Base-by-base conservation (phyloP, 2,888 invertebrate genomes). In the Leucozona laternaria region DNA sequence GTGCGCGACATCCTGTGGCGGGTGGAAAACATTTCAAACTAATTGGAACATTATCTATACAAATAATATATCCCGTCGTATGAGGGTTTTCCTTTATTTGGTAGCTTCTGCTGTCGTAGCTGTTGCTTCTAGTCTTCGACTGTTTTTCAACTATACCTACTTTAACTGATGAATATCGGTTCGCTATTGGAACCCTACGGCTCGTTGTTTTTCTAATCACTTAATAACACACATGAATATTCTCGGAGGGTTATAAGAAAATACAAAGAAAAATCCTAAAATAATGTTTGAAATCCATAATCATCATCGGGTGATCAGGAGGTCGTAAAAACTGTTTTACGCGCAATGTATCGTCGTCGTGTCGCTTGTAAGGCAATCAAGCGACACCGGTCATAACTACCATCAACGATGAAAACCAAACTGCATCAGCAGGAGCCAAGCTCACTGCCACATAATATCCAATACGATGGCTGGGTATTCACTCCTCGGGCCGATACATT, bases 1-100 rank as follows among this genome's bases (percentile, higher is more conserved):
- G 87, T 87, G 83, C 87, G 83, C 87, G 87, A 87, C 76, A 83
- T 83, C 83, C 82, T 87, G 87, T 45, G 68, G 87, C 83, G 87
- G 87, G 83, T 87, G 87, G 83, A 83, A 79, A 75, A 83, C 71
- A 68, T 87, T 87, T 87, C 87, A 79, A 79, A 87, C 87, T 87
- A 87, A 87, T 87, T 87, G 83, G 87, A 87, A 87, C 87, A 87
- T 72, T 86, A 86, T 86, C 86, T 82, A 31, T 31, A 25, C 68
- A 79, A 85, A 73, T 73, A 77, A 80, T 80, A 68, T 80, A 80
- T 76, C 57, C 45, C 31, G 45, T 55, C 71, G 28, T 43, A 45
- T 25, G 53, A 31, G 48, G 37, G 10, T 57, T 70, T 77, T 57
- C 37, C 48, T 45, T 48, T 37, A 45, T 64, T 71, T 28, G 8